These are phyloP conservation scores for Erynnis tages DNA, from an alignment of 2,888 invertebrate species.

Conservation along the genomic window DNA sequence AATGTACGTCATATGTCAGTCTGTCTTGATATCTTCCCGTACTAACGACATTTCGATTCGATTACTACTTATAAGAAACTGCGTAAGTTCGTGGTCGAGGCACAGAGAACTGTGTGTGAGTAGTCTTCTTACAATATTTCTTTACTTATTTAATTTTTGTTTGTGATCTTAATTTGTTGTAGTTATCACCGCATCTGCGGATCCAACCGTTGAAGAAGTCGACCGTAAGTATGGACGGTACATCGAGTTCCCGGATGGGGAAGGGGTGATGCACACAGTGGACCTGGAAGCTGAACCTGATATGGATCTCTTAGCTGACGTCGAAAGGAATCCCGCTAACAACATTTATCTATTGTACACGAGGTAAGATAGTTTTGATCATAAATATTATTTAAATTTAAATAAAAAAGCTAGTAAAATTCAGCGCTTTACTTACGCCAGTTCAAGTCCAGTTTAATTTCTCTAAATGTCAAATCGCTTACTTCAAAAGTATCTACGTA, in stretches of 20 bases:
- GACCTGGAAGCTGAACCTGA: constrained; percentile 48
- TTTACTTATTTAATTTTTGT: neutral
- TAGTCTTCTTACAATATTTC: too few relatives aligned
- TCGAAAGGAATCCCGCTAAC: constrained; percentile 41
- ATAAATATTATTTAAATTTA: neutral
- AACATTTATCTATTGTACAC: constrained; percentile 49
- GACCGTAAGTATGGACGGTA: constrained; percentile 40
- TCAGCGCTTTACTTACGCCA: too few relatives aligned
- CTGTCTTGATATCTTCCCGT: too few relatives aligned
- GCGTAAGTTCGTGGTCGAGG: too few relatives aligned
- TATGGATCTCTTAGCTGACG: constrained; percentile 39
- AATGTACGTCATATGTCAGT: too few relatives aligned
- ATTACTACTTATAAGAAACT: too few relatives aligned
- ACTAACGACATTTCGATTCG: too few relatives aligned
- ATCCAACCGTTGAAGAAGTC: constrained; percentile 37
- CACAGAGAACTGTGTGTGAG: too few relatives aligned
- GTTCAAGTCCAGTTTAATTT: too few relatives aligned
- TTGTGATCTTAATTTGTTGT: constrained; percentile 2
- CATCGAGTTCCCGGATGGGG: constrained; percentile 45
- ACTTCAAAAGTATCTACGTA: too few relatives aligned
- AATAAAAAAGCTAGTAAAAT: too few relatives aligned
- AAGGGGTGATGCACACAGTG: constrained; percentile 42
- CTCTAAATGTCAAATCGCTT: too few relatives aligned
- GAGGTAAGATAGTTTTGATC: constrained; percentile 40
- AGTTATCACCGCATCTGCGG: constrained; percentile 40